A percentile compares a stretch with the other conserved stretches of the same genome.
These are phyloP conservation scores for Carassius carassius DNA, from an alignment of 2,113 vertebrate genomes.

Conservation along the genomic window DNA sequence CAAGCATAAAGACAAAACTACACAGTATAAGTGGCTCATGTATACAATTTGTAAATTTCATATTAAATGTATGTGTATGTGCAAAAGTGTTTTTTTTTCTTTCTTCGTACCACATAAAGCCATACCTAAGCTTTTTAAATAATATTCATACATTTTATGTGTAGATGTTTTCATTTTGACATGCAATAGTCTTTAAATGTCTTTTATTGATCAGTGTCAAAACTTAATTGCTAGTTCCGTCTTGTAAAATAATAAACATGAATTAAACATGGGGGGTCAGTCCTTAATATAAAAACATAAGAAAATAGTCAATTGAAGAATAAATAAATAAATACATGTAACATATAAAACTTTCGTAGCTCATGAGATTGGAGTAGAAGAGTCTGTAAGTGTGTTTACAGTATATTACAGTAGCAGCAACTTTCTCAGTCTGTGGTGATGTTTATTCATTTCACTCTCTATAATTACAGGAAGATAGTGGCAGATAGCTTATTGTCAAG, in stretches of 20 bases:
- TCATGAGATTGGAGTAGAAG: not conserved
- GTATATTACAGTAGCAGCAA: not conserved
- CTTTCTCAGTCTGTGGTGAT: not conserved
- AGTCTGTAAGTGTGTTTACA: not conserved
- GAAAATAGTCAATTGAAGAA: too few species aligned
- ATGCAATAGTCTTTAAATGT: too few species aligned
- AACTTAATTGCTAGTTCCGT: too few species aligned
- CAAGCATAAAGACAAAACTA: not conserved
- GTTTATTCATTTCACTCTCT: not conserved
- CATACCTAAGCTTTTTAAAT: not conserved
- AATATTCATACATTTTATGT: not conserved
- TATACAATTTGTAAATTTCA: not conserved
- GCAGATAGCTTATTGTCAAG: not conserved
- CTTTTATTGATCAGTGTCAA: too few species aligned
- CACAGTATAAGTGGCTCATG: too few species aligned
- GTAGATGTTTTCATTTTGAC: not conserved
- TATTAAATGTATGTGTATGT: not conserved
- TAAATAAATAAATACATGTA: not conserved
- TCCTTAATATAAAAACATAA: too few species aligned
- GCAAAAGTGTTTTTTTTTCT: not conserved
- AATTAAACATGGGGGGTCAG: too few species aligned
- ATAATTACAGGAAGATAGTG: not conserved
- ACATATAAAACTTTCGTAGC: not conserved
- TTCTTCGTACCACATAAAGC: not conserved
- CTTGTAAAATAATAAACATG: too few species aligned